A percentile compares a stretch with the other conserved stretches of the same genome.
phyloP scores from a whole-genome alignment of 2,888 invertebrate genomes.

The Camptogramma bilineatum region DNA sequence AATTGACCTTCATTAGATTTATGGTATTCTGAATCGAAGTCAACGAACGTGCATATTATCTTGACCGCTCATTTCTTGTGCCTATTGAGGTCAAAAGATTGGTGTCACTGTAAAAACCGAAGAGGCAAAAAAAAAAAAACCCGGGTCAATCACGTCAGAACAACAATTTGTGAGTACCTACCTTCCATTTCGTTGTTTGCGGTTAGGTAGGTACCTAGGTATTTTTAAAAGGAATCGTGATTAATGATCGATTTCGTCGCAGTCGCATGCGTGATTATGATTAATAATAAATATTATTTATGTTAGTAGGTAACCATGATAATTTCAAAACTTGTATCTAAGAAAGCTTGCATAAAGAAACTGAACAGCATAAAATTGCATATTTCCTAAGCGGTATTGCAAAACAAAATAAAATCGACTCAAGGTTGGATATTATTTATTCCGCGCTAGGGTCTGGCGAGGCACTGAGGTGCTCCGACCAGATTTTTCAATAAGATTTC shows the following conservation, averaged over 20 bases:
- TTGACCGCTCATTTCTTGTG: not conserved
- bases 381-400: not conserved
- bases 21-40: not conserved
- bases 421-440: not conserved
- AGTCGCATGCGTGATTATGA: no score
- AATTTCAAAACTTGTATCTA: no score
- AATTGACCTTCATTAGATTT: not conserved
- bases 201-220: not conserved
- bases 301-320: no score
- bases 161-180: not conserved
- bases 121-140: not conserved
- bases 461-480: slow-evolving; percentile 12
- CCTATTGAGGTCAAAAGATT: not conserved
- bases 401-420: not conserved
- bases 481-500: slow-evolving; percentile 37
- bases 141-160: not conserved
- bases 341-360: not conserved
- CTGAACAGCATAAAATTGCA: not conserved
- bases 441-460: not conserved
- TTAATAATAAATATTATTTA: no score
- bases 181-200: not conserved
- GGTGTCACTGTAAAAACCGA: not conserved
- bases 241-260: not conserved
- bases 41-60: not conserved
- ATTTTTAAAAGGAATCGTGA: not conserved